Conservation (phyloP, 1,140 invertebrate species). For the Drosophila littoralis region DNA sequence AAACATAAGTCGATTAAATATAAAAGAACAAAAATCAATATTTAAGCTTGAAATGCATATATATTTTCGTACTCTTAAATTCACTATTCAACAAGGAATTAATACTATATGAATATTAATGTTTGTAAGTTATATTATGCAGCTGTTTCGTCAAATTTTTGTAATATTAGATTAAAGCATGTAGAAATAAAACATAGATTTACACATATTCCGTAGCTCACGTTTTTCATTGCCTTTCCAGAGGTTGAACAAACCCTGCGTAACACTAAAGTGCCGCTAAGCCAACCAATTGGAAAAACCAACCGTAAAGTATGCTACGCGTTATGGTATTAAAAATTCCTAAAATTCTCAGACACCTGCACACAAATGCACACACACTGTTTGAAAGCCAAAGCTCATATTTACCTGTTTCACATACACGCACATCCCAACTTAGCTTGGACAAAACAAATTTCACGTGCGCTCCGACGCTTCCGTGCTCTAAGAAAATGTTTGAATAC, state of each 20-base stretch:
- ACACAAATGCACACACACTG: constrained; percentile 10
- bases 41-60: constrained; percentile 1
- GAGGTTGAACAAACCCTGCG: background rate
- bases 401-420: constrained; percentile 10
- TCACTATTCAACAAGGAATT: too few relatives aligned
- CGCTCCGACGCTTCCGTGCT: background rate
- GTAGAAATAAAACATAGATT: background rate
- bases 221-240: background rate
- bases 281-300: constrained; percentile 20
- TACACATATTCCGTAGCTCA: background rate
- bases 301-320: constrained; percentile 53
- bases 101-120: background rate
- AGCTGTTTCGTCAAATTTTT: background rate
- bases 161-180: background rate
- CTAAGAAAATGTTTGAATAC: background rate
- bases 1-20: constrained; percentile 25
- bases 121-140: background rate
- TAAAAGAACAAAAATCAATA: constrained; percentile 13
- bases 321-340: constrained; percentile 69
- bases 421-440: background rate
- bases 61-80: background rate
- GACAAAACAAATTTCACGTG: background rate
- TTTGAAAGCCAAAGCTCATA: constrained; percentile 27
- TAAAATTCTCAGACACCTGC: constrained; percentile 52
- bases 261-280: background rate